A percentile compares a stretch with the other conserved stretches of the same genome.
Evolutionary conservation across 2,113 vertebrate genomes (phyloP).

Genomic region (Pollachius pollachius): DNA sequence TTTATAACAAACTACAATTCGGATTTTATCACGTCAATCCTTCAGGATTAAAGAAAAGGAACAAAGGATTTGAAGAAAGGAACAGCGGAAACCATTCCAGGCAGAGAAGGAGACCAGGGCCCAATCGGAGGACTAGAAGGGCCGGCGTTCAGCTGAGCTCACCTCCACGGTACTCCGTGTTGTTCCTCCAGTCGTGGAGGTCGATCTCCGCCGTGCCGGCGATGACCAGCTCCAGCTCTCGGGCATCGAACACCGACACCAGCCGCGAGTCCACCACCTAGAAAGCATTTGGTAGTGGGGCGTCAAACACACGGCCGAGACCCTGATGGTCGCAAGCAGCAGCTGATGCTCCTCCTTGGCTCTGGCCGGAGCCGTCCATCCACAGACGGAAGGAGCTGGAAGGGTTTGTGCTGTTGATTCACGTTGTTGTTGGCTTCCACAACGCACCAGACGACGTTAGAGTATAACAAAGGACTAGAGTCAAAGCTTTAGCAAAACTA

Average conservation of each 20-base stretch:
- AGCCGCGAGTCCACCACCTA: neutral
- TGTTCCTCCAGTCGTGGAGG: conserved; percentile 87
- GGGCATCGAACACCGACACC: conserved; percentile 75
- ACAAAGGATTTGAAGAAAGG: too few species aligned
- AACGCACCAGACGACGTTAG: conserved; percentile 15
- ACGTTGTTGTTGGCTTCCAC: neutral
- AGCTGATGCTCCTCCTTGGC: too few species aligned
- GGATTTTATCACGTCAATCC: too few species aligned
- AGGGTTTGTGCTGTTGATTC: too few species aligned
- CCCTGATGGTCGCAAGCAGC: too few species aligned
- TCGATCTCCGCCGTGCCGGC: conserved; percentile 90
- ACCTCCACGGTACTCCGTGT: conserved; percentile 77
- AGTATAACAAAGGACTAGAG: neutral
- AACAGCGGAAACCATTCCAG: too few species aligned
- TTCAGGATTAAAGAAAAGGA: too few species aligned
- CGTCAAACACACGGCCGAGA: too few species aligned
- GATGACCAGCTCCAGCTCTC: conserved; percentile 88
- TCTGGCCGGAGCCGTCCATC: neutral
- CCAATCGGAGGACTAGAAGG: neutral
- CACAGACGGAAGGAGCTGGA: neutral
- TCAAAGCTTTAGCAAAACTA: neutral
- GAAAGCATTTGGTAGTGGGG: neutral
- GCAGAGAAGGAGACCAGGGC: neutral
- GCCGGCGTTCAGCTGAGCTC: neutral
- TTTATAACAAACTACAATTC: too few species aligned